A percentile compares a stretch with the other conserved stretches of the same genome.
phyloP scores from a whole-genome alignment of 2,797 vertebrate genomes.

The Clarias pachynema region DNA sequence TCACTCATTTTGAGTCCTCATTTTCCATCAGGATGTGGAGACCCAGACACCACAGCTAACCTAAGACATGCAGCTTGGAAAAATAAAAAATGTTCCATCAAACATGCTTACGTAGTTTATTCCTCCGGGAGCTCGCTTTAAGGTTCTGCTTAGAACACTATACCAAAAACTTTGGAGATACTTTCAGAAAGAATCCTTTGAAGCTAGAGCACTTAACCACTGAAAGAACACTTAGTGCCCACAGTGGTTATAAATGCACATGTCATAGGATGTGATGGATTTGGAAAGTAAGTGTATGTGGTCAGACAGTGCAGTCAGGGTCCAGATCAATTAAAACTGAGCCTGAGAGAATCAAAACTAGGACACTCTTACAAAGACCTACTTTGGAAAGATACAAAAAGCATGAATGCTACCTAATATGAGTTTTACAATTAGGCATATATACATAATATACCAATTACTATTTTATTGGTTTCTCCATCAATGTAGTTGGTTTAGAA shows the following conservation, averaged over 20 bases:
- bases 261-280: conserved; percentile 18
- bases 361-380: conserved; percentile 45
- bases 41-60: not conserved
- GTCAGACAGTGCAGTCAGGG: conserved; percentile 49
- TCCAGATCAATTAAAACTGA: conserved; percentile 53
- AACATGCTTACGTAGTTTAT: not conserved
- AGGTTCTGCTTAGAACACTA: not conserved
- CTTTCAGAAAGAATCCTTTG: not conserved
- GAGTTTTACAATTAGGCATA: not conserved
- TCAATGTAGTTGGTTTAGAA: not conserved
- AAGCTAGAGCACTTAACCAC: not conserved
- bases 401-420: not conserved
- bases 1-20: not conserved
- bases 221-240: not conserved
- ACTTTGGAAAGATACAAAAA: conserved; percentile 32
- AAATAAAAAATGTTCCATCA: not conserved
- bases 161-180: not conserved
- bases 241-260: not conserved
- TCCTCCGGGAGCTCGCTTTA: not conserved
- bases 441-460: not conserved
- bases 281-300: conserved; percentile 27
- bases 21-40: not conserved
- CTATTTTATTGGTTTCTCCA: not conserved
- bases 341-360: conserved; percentile 51
- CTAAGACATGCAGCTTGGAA: not conserved